Evolutionary conservation across 2,113 vertebrate genomes (phyloP), one percentile per base, ranked within the genome.

Genomic region (Chaetodon trifascialis): DNA sequence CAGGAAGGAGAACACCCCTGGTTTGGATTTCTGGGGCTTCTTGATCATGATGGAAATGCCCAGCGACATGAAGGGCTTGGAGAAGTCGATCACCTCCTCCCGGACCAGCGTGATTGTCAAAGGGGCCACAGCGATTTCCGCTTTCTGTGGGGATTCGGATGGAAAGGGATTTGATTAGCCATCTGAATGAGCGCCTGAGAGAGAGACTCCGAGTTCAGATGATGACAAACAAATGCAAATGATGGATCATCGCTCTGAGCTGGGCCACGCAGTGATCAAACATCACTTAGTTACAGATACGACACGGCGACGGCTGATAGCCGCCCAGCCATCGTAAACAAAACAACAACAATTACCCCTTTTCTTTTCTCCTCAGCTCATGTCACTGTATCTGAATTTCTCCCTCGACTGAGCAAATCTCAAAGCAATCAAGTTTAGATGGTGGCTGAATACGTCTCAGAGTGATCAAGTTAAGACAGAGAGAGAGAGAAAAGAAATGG

Each of bases 41-140:
- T 99, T 99, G 94, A 99, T 99, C 98, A 99, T 99, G 94, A 99
- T 99, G 93, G 98, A 99, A 92, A 99, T 99, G 90, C 98, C 98
- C 95, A 99, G 94, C 88, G 98, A 99, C 98, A 99, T 99, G 94
- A 99, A 99, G 91, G 98, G 98, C 94, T 99, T 99, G 71, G 98
- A 99, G 92, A 99, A 99, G 94, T 99, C 98, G 74, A 99, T 99
- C 93, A 99, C 98, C 94, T 99, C 98, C 94, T 99, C 98, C 95
- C 98, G 97, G 93, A 99, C 98, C 96, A 99, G 94, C 83, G 98
- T 99, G 93, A 99, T 99, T 84, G 98, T 99, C 95, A 99, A 96
- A 90, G 98, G 98, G 85, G 98, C 98, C 95, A 99, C 98, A 89
- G 98, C 98, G 93, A 99, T 99, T 95, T 99, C 98, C 95, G 98